These are phyloP conservation scores for Chromis chromis DNA, from an alignment of 2,797 vertebrate genomes.

Conservation along the genomic window DNA sequence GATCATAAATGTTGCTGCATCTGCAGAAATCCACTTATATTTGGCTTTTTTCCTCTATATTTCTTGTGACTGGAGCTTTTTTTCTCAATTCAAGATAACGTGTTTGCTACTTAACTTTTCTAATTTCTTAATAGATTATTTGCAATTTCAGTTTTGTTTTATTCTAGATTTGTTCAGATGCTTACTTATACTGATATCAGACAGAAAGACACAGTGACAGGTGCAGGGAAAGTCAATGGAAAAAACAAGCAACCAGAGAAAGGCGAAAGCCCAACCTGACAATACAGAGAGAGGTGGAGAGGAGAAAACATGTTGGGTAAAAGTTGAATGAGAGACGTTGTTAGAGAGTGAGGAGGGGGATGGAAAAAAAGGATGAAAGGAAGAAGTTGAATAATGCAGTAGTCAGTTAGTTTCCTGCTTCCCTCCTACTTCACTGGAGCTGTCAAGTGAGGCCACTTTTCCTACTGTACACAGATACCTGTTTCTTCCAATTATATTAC, in stretches of 20 bases:
- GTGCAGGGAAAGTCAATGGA: slow-evolving; percentile 24
- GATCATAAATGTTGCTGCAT: neutral
- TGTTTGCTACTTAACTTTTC: too few relatives aligned
- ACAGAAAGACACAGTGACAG: neutral
- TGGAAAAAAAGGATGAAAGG: slow-evolving; percentile 69
- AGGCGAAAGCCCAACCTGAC: slow-evolving; percentile 26
- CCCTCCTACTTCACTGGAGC: slow-evolving; percentile 48
- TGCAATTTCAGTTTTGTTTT: too few relatives aligned
- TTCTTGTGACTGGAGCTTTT: too few relatives aligned
- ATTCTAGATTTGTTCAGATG: slow-evolving; percentile 14
- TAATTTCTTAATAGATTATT: too few relatives aligned
- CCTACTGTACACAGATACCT: slow-evolving; percentile 31
- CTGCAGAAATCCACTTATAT: neutral
- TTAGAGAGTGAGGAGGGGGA: slow-evolving; percentile 46
- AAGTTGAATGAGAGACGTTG: slow-evolving; percentile 47
- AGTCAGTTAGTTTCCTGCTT: slow-evolving; percentile 66
- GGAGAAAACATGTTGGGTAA: slow-evolving; percentile 31
- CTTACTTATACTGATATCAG: slow-evolving; percentile 37
- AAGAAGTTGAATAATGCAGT: slow-evolving; percentile 80
- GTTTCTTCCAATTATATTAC: neutral
- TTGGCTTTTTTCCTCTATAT: too few relatives aligned
- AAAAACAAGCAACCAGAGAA: slow-evolving; percentile 26
- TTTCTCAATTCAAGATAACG: too few relatives aligned
- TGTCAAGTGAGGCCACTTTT: slow-evolving; percentile 62
- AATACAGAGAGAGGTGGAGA: slow-evolving; percentile 30